Conservation (phyloP, 2,888 invertebrate genomes). For the Escarpia spicata region DNA sequence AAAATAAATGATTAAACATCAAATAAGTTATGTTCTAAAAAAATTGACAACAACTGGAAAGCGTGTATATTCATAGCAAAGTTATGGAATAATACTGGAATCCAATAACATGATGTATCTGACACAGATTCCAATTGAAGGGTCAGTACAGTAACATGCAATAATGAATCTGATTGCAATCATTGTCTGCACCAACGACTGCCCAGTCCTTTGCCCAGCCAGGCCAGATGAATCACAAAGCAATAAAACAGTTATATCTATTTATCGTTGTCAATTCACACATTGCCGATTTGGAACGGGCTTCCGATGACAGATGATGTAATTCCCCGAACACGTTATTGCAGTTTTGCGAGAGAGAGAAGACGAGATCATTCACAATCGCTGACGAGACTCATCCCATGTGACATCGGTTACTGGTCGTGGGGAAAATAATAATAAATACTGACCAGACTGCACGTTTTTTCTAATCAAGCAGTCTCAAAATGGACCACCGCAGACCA, state of each 20-base stretch:
- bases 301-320: background rate
- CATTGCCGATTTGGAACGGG: background rate
- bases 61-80: too few species aligned
- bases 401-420: background rate
- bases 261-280: background rate
- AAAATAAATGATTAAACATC: too few species aligned
- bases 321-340: background rate
- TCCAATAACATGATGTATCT: too few species aligned
- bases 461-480: background rate
- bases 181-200: background rate
- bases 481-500: background rate
- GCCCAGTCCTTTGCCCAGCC: background rate
- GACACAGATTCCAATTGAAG: background rate
- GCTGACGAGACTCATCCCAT: background rate
- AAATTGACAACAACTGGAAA: too few species aligned
- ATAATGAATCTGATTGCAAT: background rate
- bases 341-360: background rate
- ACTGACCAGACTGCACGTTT: background rate
- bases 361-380: background rate
- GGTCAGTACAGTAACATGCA: background rate
- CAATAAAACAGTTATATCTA: background rate
- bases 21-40: too few species aligned
- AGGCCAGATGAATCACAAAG: background rate
- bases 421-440: background rate
- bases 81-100: too few species aligned